Evolutionary conservation across 2,888 invertebrate species (phyloP), one percentile per base, ranked within the genome.

Genomic region (Thera britannica): DNA sequence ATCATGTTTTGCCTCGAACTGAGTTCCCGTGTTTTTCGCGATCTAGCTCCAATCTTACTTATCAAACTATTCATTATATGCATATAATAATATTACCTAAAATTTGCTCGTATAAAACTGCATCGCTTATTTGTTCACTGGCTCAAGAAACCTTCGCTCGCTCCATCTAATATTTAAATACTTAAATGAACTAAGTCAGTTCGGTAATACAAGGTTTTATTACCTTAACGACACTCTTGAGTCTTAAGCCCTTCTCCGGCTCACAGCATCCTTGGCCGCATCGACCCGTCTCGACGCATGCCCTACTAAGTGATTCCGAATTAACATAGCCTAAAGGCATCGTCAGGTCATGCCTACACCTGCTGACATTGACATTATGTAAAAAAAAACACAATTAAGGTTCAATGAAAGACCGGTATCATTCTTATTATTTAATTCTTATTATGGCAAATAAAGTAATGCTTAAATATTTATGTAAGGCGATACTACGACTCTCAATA

Each of bases 321-420:
- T 74, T 74, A 74, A 57, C 72, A 74, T 75, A 71, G 57, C 72
- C 68, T 67, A 60, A 72, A 74, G 68, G 67, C 73, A 62, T 67
- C 62, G 59, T 46, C 67, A 58, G 62, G 36, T 58, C 60, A 58
- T 59, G 61, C 59, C 59, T 60, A 63, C 61, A 67, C 72, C 64
- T 69, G 72, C 46, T 67, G 56, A 51, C 72, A 69, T 72, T 67
- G 67, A 67, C 69, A 67, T 65, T 52, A 58, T 55, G 48, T 55
- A 65, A 55, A 62, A 59, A 69, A 46, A 62, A 49, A 51, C n/a
- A 12, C 48, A 11, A 58, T 58, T 58, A 65, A 58, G 44, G 56
- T 56, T 57, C 52, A 65, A 54, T 62, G 41, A 58, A 57, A 54
- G 7, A 52, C 60, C 8, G 12, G 12, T 44, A 46, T 61, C 51